These are phyloP conservation scores for Tyrophagus putrescentiae DNA, from an alignment of 1,140 invertebrate species.

Conservation along the genomic window DNA sequence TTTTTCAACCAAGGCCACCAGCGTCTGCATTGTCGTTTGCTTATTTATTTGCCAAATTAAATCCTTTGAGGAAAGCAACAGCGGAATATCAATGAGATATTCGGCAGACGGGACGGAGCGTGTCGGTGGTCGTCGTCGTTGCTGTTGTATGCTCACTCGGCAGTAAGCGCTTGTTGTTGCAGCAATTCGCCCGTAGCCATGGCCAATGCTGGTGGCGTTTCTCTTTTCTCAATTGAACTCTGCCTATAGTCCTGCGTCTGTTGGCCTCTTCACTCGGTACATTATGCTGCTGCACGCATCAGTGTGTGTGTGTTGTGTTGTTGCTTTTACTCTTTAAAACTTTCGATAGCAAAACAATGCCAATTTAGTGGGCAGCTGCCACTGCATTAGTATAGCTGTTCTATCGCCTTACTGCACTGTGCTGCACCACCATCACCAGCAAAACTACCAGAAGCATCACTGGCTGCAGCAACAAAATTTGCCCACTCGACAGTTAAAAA, in stretches of 20 bases:
- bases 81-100: slow-evolving; percentile 9
- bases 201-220: no score
- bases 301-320: no score
- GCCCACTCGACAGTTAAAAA: neutral
- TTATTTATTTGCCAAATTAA: slow-evolving; percentile 9
- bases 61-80: slow-evolving; percentile 11
- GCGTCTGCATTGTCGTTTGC: neutral
- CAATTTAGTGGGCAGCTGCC: neutral
- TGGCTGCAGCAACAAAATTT: no score
- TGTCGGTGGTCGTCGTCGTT: neutral
- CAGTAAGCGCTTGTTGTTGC: no score
- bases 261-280: neutral
- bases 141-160: no score
- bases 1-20: neutral
- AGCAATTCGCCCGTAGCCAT: no score
- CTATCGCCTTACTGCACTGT: no score
- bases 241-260: neutral
- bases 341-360: slow-evolving; percentile 4
- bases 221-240: slow-evolving; percentile 5
- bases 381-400: slow-evolving; percentile 4
- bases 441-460: no score
- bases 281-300: slow-evolving; percentile 1
- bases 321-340: slow-evolving; percentile 6
- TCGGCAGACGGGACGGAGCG: no score
- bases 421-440: no score